Evolutionary conservation across 2,888 invertebrate species (phyloP), one percentile per base, ranked within the genome.

Genomic region (Watsonalla binaria): DNA sequence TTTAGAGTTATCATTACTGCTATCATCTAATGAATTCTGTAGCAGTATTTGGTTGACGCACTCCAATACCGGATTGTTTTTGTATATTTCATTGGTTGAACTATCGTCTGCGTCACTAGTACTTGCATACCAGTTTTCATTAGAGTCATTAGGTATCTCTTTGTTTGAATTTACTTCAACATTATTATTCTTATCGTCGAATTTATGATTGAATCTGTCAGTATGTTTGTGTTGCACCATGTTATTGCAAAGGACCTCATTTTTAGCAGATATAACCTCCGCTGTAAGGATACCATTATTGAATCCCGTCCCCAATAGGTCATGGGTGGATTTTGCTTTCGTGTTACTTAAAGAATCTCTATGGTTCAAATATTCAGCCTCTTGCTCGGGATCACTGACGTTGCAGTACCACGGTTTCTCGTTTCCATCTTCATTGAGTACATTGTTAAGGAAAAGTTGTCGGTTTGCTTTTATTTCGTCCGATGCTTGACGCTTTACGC

Each of bases 31-130:
- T 15, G 93, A 93, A 76, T 96, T 96, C 67, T 96, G 94, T 37
- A 96, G 82, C 45, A 96, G 84, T 66, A 96, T 96, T 83, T 95
- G 96, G 86, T 96, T 96, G 62, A 96, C 96, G 74, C 96, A 96
- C 80, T 96, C 96, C 51, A 96, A 82, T 6, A 96, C 96, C 0
- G 96, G 96, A 83, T 96, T 96, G 64, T 96, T 95, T 77, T 94
- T 93, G 64, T 94, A 94, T 64, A 94, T 93, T 74, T 94, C 94
- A 72, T 92, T 92, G 24, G 93, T 92, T 54, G 94, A 93, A 59
- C 94, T 93, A 63, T 95, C 95, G 74, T 96, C 96, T 47, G 94
- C 94, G 73, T 95, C 96, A 72, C 95, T 95, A 14, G 94, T 94
- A 72, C 94, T 94, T 11, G 94, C 94, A 80, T 96, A 96, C 96